Conservation (phyloP, 2,888 invertebrate species). For the Cheiracanthium punctorium region DNA sequence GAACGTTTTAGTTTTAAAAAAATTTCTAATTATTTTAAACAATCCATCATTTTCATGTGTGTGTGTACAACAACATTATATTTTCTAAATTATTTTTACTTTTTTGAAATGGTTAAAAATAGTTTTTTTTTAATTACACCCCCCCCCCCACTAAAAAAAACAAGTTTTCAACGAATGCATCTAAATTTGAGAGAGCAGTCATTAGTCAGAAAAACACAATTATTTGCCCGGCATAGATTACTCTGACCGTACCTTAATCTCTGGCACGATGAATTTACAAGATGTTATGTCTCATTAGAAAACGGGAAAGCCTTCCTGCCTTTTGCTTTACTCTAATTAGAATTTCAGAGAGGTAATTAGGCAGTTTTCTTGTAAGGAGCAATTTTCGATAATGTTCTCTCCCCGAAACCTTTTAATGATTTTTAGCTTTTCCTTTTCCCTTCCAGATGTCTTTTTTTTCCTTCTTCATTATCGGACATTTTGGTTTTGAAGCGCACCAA, state of each 20-base stretch:
- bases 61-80: no score
- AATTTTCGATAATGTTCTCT: background rate
- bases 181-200: no score
- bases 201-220: no score
- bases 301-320: background rate
- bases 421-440: background rate
- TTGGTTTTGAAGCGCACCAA: background rate
- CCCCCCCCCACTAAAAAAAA: no score
- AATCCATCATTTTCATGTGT: no score
- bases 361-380: background rate
- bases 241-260: background rate
- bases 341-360: conserved; percentile 8
- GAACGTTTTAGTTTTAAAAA: no score
- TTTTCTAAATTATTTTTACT: no score
- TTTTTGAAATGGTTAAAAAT: no score
- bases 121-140: no score
- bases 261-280: background rate
- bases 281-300: background rate
- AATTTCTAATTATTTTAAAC: no score
- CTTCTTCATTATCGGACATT: background rate
- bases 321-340: background rate
- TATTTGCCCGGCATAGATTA: background rate
- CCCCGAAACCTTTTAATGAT: background rate
- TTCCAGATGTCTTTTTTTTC: background rate
- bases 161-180: no score